These are phyloP conservation scores for Plagiodera versicolora DNA, from an alignment of 2,888 invertebrate genomes.

Conservation along the genomic window DNA sequence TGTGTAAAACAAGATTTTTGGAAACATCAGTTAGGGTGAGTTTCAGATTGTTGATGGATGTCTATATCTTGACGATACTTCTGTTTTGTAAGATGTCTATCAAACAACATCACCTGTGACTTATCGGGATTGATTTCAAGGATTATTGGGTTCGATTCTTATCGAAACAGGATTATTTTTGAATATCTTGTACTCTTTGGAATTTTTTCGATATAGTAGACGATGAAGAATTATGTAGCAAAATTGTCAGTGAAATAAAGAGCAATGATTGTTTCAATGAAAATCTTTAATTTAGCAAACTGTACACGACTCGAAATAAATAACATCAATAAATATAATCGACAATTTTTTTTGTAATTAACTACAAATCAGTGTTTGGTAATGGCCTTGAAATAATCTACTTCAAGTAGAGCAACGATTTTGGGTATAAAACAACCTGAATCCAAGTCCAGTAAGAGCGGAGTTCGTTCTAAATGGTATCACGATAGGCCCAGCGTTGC, in stretches of 20 bases:
- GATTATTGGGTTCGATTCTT: no score
- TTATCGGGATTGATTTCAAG: no score
- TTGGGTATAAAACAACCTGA: slow-evolving; percentile 69
- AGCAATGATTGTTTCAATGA: background rate
- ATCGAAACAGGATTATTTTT: no score
- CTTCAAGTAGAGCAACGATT: slow-evolving; percentile 58
- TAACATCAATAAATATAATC: background rate
- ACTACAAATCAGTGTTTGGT: background rate
- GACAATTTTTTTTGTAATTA: slow-evolving; percentile 1
- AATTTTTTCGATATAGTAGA: no score
- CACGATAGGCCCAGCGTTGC: slow-evolving; percentile 69
- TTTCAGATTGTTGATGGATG: no score
- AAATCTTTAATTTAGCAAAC: background rate
- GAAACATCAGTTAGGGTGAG: no score
- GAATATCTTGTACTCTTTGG: no score
- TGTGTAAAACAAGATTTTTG: no score
- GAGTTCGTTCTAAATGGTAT: slow-evolving; percentile 69
- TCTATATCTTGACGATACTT: no score
- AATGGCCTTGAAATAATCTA: slow-evolving; percentile 11
- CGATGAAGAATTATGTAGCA: no score
- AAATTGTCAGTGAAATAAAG: background rate
- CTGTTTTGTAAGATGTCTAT: no score
- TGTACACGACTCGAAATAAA: background rate
- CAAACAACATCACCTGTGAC: no score
- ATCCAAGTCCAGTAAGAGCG: slow-evolving; percentile 68